Conservation (phyloP, 2,113 vertebrate species). For the Hippocampus barbouri region DNA sequence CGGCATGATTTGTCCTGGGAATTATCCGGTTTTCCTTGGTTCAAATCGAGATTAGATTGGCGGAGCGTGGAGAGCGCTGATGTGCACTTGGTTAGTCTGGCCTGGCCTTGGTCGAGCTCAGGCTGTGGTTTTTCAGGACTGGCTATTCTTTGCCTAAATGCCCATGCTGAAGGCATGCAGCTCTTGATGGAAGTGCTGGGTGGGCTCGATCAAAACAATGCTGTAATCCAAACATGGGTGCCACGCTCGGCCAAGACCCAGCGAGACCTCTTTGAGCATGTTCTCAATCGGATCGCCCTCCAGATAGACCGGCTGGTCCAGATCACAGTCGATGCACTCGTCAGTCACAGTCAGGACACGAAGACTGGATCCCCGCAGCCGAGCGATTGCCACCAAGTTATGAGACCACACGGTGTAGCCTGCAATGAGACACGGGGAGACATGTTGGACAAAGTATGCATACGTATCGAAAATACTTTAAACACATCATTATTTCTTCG, state of each 20-base stretch:
- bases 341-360: conserved; percentile 91
- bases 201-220: conserved; percentile 90
- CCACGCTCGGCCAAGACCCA: conserved; percentile 90
- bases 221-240: conserved; percentile 89
- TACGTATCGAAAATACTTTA: too few relatives aligned
- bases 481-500: too few relatives aligned
- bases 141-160: conserved; percentile 74
- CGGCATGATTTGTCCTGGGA: conserved; percentile 11
- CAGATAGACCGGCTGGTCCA: conserved; percentile 85
- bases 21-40: neutral
- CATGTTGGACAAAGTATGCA: neutral
- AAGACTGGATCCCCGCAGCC: conserved; percentile 90
- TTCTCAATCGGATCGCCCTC: conserved; percentile 93
- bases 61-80: conserved; percentile 12
- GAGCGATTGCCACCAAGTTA: conserved; percentile 95
- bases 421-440: conserved; percentile 34
- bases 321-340: conserved; percentile 97
- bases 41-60: conserved; percentile 20
- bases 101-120: conserved; percentile 45
- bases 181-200: conserved; percentile 93
- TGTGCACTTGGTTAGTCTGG: conserved; percentile 26
- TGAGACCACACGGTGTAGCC: conserved; percentile 98
- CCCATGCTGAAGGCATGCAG: conserved; percentile 94
- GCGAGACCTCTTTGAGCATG: conserved; percentile 95
- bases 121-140: conserved; percentile 17